Evolutionary conservation across 2,113 vertebrate genomes (phyloP), one percentile per base, ranked within the genome.

Genomic region (Eulemur macaco): DNA sequence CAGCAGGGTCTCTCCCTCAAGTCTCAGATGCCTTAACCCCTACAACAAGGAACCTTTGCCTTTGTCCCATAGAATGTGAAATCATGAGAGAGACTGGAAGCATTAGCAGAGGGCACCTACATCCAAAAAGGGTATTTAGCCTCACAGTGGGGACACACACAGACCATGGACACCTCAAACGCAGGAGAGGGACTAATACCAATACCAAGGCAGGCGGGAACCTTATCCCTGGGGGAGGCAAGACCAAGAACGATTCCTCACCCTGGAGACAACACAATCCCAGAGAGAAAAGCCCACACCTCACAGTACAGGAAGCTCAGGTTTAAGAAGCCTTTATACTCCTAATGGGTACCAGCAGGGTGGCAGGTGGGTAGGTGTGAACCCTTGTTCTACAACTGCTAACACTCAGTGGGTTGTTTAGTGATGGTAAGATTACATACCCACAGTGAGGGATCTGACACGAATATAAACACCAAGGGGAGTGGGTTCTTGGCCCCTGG

Each of bases 381-480:
- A n/a, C 37, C 80, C 13, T 2, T 42, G 12, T 13, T 31, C 34
- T 42, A 15, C 0, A 29, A 63, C 60, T 63, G 60, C 60, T 63
- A 27, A 27, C 60, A 29, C 60, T 25, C 60, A 63, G 60, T 11
- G 31, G 63, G 12, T 66, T 34, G 13, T 66, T 66, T 15, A 15
- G 63, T 3, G 63, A 66, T 66, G 63, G 5, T 34, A 31, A 34
- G 63, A 64, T 4, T 13, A 64, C 29, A 64, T 5, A 34, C 34
- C 56, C 37, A 1, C 69, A 56, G 31, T 0, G 18, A 13, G 45
- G 18, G 23, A 6, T 58, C 52, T n/a, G 0, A 84, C 50, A 14
- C 17, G 0, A 34, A 11, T 1, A 14, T 21, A 0, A 34, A 11
- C 1, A 63, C 34, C 10, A 17, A 47, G 5, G n/a, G n/a, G 8